A percentile compares a stretch with the other conserved stretches of the same genome.
Conservation (phyloP, 2,113 vertebrate genomes). For the Apus apus region DNA sequence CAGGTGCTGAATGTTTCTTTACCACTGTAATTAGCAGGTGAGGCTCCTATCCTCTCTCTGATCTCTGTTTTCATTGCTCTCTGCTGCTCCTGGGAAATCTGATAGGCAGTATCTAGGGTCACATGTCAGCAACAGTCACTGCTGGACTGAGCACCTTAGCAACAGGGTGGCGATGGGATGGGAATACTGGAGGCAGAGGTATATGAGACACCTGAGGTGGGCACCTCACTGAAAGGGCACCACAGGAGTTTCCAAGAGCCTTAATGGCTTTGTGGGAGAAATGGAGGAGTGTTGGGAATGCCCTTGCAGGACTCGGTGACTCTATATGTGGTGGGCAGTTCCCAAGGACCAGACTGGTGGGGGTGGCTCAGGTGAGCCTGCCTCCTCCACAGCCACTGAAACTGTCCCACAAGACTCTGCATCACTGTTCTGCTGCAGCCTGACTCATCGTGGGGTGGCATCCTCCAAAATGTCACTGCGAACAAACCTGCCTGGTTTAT, state of each 20-base stretch:
- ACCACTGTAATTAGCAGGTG: slow-evolving; percentile 23
- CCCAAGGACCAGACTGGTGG: not conserved
- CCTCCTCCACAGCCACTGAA: slow-evolving; percentile 38
- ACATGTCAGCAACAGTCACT: slow-evolving; percentile 6
- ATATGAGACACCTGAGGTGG: not conserved
- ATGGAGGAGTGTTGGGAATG: not conserved
- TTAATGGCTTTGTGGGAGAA: not conserved
- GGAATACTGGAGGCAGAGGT: not conserved
- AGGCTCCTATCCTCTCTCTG: not conserved
- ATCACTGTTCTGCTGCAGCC: slow-evolving; percentile 47
- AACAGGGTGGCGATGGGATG: not conserved
- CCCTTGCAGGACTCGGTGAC: not conserved
- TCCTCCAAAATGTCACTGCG: slow-evolving; percentile 45
- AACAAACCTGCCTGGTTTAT: slow-evolving; percentile 39
- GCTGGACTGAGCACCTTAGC: slow-evolving; percentile 32
- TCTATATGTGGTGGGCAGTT: not conserved
- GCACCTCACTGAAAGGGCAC: not conserved
- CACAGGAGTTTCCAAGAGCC: not conserved
- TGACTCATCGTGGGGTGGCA: slow-evolving; percentile 57
- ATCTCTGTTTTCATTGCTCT: slow-evolving; percentile 50
- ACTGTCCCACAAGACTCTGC: slow-evolving; percentile 41
- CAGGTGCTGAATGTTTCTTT: slow-evolving; percentile 28
- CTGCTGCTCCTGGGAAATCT: slow-evolving; percentile 28
- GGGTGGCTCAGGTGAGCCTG: slow-evolving; percentile 40
- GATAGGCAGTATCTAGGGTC: slow-evolving; percentile 39